Evolutionary conservation across 2,888 invertebrate species (phyloP).

Genomic region (Thymelicus lineola): DNA sequence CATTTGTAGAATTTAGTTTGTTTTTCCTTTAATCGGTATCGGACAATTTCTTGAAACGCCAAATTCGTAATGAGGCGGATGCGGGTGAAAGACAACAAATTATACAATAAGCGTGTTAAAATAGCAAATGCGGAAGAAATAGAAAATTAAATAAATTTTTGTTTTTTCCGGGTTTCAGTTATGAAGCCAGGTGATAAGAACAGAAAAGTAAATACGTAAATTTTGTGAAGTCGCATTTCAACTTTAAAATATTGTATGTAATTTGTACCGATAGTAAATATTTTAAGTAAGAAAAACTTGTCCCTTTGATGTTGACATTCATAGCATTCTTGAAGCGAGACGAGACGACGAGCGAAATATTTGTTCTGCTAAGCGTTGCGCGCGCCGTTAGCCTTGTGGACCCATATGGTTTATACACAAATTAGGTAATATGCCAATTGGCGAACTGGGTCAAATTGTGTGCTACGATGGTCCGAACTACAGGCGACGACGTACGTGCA

Average conservation of each 20-base stretch:
- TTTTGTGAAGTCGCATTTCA: background rate
- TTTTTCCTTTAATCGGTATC: background rate
- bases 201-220: too few species aligned
- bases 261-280: background rate
- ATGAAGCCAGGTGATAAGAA: too few species aligned
- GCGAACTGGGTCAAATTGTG: constrained; percentile 66
- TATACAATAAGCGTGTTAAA: too few species aligned
- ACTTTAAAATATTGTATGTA: background rate
- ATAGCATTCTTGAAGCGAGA: constrained; percentile 14
- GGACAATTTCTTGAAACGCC: background rate
- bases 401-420: constrained; percentile 75
- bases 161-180: too few species aligned
- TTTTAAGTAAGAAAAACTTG: background rate
- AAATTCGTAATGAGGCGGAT: background rate
- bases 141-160: too few species aligned
- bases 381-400: constrained; percentile 57
- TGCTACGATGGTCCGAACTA: constrained; percentile 37
- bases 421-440: constrained; percentile 77
- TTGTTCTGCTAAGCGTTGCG: constrained; percentile 47
- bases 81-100: background rate
- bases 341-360: constrained; percentile 37
- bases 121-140: too few species aligned
- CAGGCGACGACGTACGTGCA: constrained; percentile 36
- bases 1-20: background rate
- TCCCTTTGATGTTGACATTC: background rate